Conservation (phyloP, 1,140 invertebrate genomes). For the Drosophila obscura region DNA sequence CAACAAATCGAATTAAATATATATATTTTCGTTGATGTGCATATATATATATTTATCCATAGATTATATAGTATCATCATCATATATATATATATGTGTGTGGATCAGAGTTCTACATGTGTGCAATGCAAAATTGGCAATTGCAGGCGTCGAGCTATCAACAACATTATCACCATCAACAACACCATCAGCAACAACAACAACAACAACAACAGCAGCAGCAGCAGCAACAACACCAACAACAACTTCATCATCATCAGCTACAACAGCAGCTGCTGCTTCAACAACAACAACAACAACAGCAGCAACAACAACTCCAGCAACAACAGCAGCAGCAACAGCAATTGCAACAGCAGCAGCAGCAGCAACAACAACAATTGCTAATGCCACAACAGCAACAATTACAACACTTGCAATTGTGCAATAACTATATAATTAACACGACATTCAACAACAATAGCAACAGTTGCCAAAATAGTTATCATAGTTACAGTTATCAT, state of each 20-base stretch:
- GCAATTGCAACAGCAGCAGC: slow-evolving; percentile 18
- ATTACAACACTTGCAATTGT: slow-evolving; percentile 28
- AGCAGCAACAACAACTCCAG: slow-evolving; percentile 17
- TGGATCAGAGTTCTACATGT: slow-evolving; percentile 48
- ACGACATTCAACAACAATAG: slow-evolving; percentile 31
- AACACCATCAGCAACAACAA: slow-evolving; percentile 57
- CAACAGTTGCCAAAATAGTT: slow-evolving; percentile 49
- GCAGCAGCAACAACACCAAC: slow-evolving; percentile 57
- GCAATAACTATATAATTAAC: slow-evolving; percentile 40
- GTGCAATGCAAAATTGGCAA: slow-evolving; percentile 82
- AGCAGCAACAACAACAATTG: slow-evolving; percentile 38
- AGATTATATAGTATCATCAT: slow-evolving; percentile 35
- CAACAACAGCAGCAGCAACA: slow-evolving; percentile 32
- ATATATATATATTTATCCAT: slow-evolving; percentile 18
- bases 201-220: slow-evolving; percentile 62
- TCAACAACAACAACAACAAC: slow-evolving; percentile 16
- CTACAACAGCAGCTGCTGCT: slow-evolving; percentile 8
- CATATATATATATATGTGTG: slow-evolving; percentile 45
- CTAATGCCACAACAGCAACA: slow-evolving; percentile 29
- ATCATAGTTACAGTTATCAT: slow-evolving; percentile 38
- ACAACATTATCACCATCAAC: slow-evolving; percentile 69
- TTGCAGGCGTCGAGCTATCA: slow-evolving; percentile 75
- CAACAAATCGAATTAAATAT: slow-evolving; percentile 6
- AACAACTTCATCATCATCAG: slow-evolving; percentile 34
- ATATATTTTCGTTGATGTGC: neutral